Percentiles rank a stretch among this genome's conserved stretches.
These are phyloP conservation scores for Agonopterix alstromeriana DNA, from an alignment of 2,888 invertebrate genomes.

Conservation along the genomic window DNA sequence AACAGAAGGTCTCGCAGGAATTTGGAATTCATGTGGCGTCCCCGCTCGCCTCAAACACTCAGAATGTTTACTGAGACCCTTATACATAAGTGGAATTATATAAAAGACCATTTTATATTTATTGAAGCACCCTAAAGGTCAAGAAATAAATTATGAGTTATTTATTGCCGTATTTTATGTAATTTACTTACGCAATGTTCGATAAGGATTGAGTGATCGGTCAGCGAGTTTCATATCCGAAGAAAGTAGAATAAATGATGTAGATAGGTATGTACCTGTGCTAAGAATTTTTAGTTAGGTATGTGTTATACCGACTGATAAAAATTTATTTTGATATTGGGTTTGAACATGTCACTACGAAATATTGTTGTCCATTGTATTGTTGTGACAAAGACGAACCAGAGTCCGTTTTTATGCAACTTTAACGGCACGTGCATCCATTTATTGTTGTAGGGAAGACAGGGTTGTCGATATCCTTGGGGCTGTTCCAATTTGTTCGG, in stretches of 20 bases:
- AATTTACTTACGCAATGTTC: neutral
- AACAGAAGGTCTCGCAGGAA: constrained; percentile 16
- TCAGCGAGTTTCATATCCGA: no score
- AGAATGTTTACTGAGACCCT: constrained; percentile 22
- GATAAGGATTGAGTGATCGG: no score
- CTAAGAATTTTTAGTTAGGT: neutral
- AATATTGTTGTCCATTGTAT: neutral
- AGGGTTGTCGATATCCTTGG: no score
- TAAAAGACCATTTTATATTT: constrained; percentile 24
- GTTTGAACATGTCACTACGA: neutral
- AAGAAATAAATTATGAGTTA: constrained; percentile 1
- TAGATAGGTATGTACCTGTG: neutral
- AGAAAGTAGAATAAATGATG: neutral
- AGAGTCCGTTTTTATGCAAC: no score
- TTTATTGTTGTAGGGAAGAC: no score
- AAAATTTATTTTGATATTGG: no score
- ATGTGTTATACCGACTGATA: neutral
- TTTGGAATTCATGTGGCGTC: constrained; percentile 26
- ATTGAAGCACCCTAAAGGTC: constrained; percentile 17
- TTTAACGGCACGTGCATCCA: no score
- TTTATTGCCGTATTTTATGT: neutral
- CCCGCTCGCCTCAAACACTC: constrained; percentile 15
- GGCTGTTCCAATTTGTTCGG: no score
- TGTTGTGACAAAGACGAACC: no score
- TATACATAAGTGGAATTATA: constrained; percentile 14